Conservation (phyloP, 1,140 invertebrate genomes). For the Drosophila sucinea region DNA sequence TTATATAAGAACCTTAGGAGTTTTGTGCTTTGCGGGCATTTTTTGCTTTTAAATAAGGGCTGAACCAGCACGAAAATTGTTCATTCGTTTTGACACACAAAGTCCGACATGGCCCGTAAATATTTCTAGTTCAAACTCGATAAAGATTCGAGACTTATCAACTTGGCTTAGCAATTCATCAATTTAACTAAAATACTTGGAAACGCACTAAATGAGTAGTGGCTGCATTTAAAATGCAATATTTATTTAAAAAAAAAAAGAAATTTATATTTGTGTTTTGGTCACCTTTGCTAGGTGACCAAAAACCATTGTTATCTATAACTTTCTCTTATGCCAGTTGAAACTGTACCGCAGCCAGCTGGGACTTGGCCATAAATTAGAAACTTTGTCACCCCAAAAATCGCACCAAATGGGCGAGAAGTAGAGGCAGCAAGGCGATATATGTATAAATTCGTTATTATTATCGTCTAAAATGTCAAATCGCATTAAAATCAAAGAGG, state of each 20-base stretch:
- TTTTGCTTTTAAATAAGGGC: too few species aligned
- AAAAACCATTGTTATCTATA: slow-evolving; percentile 1
- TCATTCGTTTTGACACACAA: too few species aligned
- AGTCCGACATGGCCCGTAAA: too few species aligned
- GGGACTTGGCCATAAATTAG: slow-evolving; percentile 34
- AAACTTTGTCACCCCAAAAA: slow-evolving; percentile 29
- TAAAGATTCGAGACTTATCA: too few species aligned
- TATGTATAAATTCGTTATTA: slow-evolving; percentile 75
- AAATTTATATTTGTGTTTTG: neutral
- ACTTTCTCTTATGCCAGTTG: slow-evolving; percentile 3
- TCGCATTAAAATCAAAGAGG: slow-evolving; percentile 68
- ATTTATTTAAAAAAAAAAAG: neutral
- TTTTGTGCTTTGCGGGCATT: too few species aligned
- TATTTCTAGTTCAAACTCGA: too few species aligned
- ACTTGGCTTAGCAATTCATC: too few species aligned
- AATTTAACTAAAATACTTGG: too few species aligned
- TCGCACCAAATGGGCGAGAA: slow-evolving; percentile 60
- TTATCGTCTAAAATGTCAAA: slow-evolving; percentile 77
- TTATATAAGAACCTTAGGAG: too few species aligned
- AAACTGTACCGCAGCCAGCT: slow-evolving; percentile 45
- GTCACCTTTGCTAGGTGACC: neutral
- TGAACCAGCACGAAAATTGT: too few species aligned
- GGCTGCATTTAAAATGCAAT: too few species aligned
- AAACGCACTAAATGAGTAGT: too few species aligned
- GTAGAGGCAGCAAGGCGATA: slow-evolving; percentile 10